phyloP scores from a whole-genome alignment of 2,797 vertebrate genomes.

The Neosalanx taihuensis region DNA sequence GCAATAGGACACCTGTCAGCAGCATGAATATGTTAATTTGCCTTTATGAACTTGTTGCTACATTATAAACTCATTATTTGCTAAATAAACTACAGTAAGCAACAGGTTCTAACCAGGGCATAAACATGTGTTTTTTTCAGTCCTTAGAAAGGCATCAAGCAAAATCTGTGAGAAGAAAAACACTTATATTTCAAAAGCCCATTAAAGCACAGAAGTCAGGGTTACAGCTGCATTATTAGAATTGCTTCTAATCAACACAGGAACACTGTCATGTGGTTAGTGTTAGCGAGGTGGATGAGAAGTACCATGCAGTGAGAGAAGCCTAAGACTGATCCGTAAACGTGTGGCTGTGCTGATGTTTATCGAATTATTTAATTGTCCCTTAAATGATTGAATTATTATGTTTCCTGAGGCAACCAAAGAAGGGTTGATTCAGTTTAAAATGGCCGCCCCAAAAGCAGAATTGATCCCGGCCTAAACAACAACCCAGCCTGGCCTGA shows the following conservation, averaged over 20 bases:
- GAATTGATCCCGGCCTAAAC: slow-evolving; percentile 44
- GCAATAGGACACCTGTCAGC: neutral
- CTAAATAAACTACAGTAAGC: neutral
- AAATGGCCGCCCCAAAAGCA: slow-evolving; percentile 40
- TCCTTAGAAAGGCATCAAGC: neutral
- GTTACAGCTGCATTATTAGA: slow-evolving; percentile 15
- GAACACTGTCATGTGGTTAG: too few relatives aligned
- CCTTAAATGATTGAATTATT: too few relatives aligned
- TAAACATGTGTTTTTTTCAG: neutral
- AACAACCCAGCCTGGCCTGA: slow-evolving; percentile 18
- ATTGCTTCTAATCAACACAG: neutral
- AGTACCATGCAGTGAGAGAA: too few relatives aligned
- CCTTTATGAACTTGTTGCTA: neutral
- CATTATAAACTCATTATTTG: neutral
- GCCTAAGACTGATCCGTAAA: too few relatives aligned
- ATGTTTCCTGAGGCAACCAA: too few relatives aligned
- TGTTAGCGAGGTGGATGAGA: too few relatives aligned
- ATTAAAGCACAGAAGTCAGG: slow-evolving; percentile 14
- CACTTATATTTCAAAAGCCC: slow-evolving; percentile 17
- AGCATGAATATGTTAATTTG: neutral
- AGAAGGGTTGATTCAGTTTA: slow-evolving; percentile 1
- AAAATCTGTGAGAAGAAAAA: neutral
- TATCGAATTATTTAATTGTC: neutral
- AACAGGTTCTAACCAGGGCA: neutral
- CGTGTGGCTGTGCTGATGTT: neutral